phyloP scores from a whole-genome alignment of 1,140 invertebrate genomes.

The Delia radicum region DNA sequence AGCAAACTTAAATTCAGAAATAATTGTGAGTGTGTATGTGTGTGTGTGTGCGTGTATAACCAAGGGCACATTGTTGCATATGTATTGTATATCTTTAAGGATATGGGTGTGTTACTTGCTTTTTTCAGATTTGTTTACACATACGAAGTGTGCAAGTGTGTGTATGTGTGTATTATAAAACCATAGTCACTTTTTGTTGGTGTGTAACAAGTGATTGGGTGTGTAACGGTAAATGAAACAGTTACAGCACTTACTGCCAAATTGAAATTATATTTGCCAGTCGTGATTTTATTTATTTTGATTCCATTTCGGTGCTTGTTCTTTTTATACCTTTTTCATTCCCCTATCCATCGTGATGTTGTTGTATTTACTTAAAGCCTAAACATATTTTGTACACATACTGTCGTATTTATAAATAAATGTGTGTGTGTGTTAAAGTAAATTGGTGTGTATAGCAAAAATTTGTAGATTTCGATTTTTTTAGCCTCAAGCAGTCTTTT shows the following conservation, averaged over 20 bases:
- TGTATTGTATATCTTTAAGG: background rate
- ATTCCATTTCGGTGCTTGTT: background rate
- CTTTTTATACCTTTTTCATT: background rate
- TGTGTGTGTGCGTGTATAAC: background rate
- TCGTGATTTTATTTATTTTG: background rate
- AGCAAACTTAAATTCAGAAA: too few species aligned
- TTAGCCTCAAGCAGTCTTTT: background rate
- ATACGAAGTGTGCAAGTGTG: background rate
- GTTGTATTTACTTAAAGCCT: too few species aligned
- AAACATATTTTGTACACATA: background rate
- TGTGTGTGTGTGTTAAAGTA: background rate
- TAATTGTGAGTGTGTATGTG: background rate
- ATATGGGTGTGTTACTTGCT: background rate
- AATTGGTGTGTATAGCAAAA: background rate
- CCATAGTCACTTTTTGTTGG: background rate
- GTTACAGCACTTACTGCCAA: background rate
- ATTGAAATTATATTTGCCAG: conserved; percentile 4
- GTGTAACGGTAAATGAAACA: background rate
- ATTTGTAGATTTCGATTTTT: background rate
- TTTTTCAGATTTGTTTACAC: too few species aligned
- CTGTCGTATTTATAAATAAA: background rate
- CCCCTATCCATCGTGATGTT: background rate
- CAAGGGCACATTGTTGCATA: background rate
- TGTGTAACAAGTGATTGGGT: background rate
- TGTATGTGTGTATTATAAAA: background rate